Evolutionary conservation across 2,888 invertebrate genomes (phyloP).

Genomic region (Drosophila leonis): DNA sequence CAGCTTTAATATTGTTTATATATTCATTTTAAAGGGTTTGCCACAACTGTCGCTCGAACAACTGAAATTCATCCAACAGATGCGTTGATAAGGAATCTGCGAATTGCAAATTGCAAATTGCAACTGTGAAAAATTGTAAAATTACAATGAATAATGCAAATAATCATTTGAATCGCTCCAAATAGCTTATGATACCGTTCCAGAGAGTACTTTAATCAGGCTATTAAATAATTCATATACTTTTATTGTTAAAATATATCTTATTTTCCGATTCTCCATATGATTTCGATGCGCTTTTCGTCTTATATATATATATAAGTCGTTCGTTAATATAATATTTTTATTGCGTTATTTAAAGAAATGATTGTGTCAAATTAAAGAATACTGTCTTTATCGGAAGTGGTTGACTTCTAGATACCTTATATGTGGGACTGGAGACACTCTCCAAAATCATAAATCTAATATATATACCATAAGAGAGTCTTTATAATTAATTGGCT

Average conservation of each 20-base stretch:
- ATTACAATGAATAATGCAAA: slow-evolving; percentile 31
- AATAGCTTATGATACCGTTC: neutral
- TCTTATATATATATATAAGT: neutral
- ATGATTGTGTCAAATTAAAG: neutral
- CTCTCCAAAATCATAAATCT: neutral
- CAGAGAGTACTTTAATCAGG: neutral
- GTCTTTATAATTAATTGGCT: too few relatives aligned
- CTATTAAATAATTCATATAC: slow-evolving; percentile 2
- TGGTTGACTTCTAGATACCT: neutral
- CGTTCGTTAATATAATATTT: neutral
- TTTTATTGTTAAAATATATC: neutral
- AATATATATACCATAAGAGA: too few relatives aligned
- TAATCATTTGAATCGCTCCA: neutral
- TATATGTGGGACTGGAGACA: neutral
- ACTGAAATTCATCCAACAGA: slow-evolving; percentile 27
- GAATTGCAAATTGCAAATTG: slow-evolving; percentile 36
- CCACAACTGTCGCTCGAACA: slow-evolving; percentile 24
- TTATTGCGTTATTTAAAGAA: neutral
- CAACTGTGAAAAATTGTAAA: slow-evolving; percentile 19
- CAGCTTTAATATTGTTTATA: slow-evolving; percentile 28
- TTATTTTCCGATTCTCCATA: neutral
- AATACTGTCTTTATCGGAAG: neutral
- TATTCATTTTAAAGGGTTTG: slow-evolving; percentile 24
- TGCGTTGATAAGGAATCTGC: slow-evolving; percentile 38
- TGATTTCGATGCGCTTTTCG: neutral